Conservation (phyloP, 2,888 invertebrate species). For the Synanthedon andrenaeformis region DNA sequence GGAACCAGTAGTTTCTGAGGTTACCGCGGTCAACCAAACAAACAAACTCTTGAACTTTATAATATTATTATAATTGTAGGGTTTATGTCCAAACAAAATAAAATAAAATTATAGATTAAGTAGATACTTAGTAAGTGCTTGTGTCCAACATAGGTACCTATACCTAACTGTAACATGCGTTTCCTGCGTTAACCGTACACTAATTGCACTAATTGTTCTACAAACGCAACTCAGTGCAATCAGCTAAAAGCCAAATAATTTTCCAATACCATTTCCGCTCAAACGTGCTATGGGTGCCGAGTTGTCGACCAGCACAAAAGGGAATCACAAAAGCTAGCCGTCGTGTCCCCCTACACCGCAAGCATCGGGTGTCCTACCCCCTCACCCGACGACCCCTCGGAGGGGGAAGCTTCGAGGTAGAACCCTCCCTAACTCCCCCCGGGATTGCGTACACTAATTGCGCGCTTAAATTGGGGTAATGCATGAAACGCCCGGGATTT, state of each 20-base stretch:
- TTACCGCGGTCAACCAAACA: no score
- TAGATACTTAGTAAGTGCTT: no score
- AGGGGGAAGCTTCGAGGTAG: conserved; percentile 13
- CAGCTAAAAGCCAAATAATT: conserved; percentile 67
- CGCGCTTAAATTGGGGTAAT: conserved; percentile 64
- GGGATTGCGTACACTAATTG: conserved; percentile 56
- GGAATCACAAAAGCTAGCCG: conserved; percentile 49
- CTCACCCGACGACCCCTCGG: conserved; percentile 14
- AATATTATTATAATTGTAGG: no score
- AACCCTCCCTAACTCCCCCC: conserved; percentile 26
- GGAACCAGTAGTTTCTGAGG: no score
- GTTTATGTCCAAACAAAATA: no score
- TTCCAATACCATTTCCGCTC: conserved; percentile 63
- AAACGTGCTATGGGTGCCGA: conserved; percentile 38
- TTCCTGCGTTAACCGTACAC: neutral
- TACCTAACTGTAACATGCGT: no score
- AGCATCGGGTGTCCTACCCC: conserved; percentile 6
- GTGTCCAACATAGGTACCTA: no score
- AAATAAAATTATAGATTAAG: no score
- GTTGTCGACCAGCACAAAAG: conserved; percentile 45
- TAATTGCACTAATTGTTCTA: neutral
- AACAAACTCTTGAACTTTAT: no score
- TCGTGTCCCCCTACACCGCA: conserved; percentile 15
- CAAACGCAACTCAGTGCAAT: conserved; percentile 26
- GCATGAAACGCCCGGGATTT: conserved; percentile 52